A percentile compares a stretch with the other conserved stretches of the same genome.
Conservation (phyloP, 2,888 invertebrate species). For the Glomeris marginata region DNA sequence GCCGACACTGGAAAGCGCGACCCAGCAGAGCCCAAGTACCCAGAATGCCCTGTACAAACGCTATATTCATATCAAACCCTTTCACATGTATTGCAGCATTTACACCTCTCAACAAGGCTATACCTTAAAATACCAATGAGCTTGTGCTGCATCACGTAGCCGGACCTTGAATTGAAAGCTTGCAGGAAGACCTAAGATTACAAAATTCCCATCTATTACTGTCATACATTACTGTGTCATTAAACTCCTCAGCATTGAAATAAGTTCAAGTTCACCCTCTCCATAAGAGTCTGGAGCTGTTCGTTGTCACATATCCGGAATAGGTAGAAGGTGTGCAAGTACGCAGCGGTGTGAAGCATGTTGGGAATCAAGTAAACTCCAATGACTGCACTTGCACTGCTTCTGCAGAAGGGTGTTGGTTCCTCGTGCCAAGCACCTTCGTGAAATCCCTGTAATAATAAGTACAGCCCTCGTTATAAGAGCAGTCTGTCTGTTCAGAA, state of each 20-base stretch:
- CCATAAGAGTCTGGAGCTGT: slow-evolving; percentile 66
- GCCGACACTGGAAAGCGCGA: slow-evolving; percentile 49
- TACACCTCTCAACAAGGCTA: too few relatives aligned
- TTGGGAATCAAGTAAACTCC: slow-evolving; percentile 61
- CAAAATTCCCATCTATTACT: neutral
- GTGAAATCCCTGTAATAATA: too few relatives aligned
- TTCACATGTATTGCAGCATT: neutral
- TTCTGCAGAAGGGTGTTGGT: neutral
- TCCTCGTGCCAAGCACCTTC: neutral
- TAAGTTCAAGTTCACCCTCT: slow-evolving; percentile 39
- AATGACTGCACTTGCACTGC: slow-evolving; percentile 45
- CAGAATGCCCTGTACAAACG: slow-evolving; percentile 35
- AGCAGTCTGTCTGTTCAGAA: too few relatives aligned
- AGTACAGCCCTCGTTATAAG: too few relatives aligned
- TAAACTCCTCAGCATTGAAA: too few relatives aligned
- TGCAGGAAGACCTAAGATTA: slow-evolving; percentile 49
- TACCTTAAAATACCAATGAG: slow-evolving; percentile 55
- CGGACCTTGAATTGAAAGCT: slow-evolving; percentile 51
- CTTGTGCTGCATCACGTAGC: slow-evolving; percentile 48
- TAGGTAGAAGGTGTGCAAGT: slow-evolving; percentile 53
- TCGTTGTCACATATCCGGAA: slow-evolving; percentile 65
- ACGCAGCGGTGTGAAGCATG: slow-evolving; percentile 52
- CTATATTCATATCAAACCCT: too few relatives aligned
- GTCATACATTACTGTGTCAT: too few relatives aligned
- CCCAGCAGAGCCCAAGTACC: slow-evolving; percentile 50